Conservation (phyloP, 1,140 invertebrate species). For the Tetragonula clypearis region DNA sequence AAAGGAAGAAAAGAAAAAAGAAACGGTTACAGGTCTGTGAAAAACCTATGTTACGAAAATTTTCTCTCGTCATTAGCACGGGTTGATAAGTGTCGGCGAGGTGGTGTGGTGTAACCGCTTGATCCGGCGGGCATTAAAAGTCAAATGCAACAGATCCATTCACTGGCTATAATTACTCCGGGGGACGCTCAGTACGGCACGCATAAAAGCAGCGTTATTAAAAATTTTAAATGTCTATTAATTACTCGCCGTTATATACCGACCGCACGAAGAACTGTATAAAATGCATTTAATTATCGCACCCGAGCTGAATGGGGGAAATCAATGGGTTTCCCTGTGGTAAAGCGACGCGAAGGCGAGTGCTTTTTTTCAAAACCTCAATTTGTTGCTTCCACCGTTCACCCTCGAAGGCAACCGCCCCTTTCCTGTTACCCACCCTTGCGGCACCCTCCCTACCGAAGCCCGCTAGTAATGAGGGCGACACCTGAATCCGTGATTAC, state of each 20-base stretch:
- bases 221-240: conserved; percentile 80
- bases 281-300: conserved; percentile 80
- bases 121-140: conserved; percentile 76
- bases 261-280: conserved; percentile 67
- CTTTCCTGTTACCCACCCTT: conserved; percentile 61
- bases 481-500: conserved; percentile 70
- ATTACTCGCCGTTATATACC: conserved; percentile 76
- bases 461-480: conserved; percentile 62
- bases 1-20: neutral
- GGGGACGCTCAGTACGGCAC: conserved; percentile 61
- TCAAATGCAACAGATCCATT: conserved; percentile 78
- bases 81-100: conserved; percentile 67
- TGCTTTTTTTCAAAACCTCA: conserved; percentile 74
- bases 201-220: conserved; percentile 79
- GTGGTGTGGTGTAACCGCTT: conserved; percentile 64
- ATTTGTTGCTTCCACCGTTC: conserved; percentile 70
- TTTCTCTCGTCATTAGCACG: conserved; percentile 72
- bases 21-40: conserved; percentile 22
- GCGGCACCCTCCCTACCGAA: conserved; percentile 44
- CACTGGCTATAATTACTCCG: conserved; percentile 74
- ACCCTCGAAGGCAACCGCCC: conserved; percentile 37
- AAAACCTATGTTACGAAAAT: conserved; percentile 57
- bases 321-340: conserved; percentile 76
- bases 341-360: conserved; percentile 67
- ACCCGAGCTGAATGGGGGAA: conserved; percentile 73